These are phyloP conservation scores for Caenorhabditis auriculariae DNA, from an alignment of 2,888 invertebrate genomes.

Conservation along the genomic window DNA sequence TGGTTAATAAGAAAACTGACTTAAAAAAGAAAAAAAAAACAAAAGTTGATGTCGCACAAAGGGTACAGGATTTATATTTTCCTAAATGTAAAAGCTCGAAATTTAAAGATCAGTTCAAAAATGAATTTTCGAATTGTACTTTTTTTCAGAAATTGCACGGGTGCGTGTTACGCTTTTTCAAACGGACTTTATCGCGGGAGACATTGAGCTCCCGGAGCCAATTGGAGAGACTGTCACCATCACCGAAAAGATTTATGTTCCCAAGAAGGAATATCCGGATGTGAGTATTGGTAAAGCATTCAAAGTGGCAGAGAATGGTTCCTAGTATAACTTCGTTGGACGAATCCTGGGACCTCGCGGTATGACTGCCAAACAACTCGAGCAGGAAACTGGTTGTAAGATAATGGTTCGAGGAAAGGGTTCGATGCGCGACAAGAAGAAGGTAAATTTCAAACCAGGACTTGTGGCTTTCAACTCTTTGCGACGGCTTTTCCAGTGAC, in stretches of 20 bases:
- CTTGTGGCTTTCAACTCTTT: background rate
- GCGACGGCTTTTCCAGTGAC: too few species aligned
- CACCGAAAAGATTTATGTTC: constrained; percentile 98
- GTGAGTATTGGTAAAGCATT: constrained; percentile 73
- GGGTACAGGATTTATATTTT: background rate
- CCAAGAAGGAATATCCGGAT: constrained; percentile 98
- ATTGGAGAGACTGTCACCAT: constrained; percentile 76
- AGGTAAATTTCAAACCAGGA: constrained; percentile 15
- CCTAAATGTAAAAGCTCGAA: background rate
- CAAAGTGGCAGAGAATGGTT: constrained; percentile 61
- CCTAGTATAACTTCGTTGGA: constrained; percentile 99
- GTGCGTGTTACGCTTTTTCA: constrained; percentile 93
- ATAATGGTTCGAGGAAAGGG: constrained; percentile 97
- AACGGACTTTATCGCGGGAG: constrained; percentile 91
- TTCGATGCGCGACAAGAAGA: constrained; percentile 46
- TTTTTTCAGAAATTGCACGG: constrained; percentile 87
- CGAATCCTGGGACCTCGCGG: constrained; percentile 97
- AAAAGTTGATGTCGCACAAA: too few species aligned
- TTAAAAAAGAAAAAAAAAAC: too few species aligned
- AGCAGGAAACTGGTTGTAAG: constrained; percentile 99
- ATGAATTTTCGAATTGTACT: background rate
- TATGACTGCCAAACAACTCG: constrained; percentile 99
- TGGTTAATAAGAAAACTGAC: too few species aligned
- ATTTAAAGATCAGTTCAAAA: background rate
- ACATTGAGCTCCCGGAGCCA: constrained; percentile 48